phyloP scores from a whole-genome alignment of 1,140 invertebrate species.

The Drosophila ogumai region DNA sequence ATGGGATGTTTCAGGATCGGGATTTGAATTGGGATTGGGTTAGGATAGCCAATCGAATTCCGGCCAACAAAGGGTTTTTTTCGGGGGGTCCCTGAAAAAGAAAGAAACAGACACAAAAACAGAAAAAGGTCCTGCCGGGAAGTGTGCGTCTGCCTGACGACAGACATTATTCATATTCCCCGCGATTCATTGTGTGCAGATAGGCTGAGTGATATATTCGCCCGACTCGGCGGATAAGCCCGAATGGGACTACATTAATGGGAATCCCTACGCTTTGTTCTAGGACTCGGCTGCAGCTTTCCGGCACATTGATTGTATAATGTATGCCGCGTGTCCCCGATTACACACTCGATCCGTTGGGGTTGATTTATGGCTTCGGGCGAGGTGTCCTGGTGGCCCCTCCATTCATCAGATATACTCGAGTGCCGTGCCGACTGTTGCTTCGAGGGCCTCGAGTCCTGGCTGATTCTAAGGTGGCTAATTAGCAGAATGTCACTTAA shows the following conservation, averaged over 20 bases:
- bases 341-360: constrained; percentile 15
- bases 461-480: constrained; percentile 3
- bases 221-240: constrained; percentile 28
- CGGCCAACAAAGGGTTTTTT: constrained; percentile 45
- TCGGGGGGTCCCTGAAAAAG: constrained; percentile 13
- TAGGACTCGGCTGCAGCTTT: constrained; percentile 15
- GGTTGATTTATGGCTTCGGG: constrained; percentile 34
- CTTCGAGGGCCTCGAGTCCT: constrained; percentile 8
- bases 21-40: constrained; percentile 6
- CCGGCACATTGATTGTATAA: constrained; percentile 39
- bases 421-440: neutral
- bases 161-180: constrained; percentile 50
- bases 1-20: neutral
- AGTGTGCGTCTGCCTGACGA: constrained; percentile 38
- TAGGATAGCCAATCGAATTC: constrained; percentile 33
- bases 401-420: constrained; percentile 12
- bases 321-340: constrained; percentile 31
- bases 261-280: constrained; percentile 29
- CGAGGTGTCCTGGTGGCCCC: neutral
- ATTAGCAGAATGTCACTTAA: constrained; percentile 26
- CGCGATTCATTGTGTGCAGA: constrained; percentile 36
- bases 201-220: constrained; percentile 46
- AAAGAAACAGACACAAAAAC: constrained; percentile 6
- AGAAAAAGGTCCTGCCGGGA: constrained; percentile 25
- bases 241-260: constrained; percentile 52